A percentile compares a stretch with the other conserved stretches of the same genome.
Evolutionary conservation across 2,797 vertebrate species (phyloP).

Genomic region (Gambelia wislizenii): DNA sequence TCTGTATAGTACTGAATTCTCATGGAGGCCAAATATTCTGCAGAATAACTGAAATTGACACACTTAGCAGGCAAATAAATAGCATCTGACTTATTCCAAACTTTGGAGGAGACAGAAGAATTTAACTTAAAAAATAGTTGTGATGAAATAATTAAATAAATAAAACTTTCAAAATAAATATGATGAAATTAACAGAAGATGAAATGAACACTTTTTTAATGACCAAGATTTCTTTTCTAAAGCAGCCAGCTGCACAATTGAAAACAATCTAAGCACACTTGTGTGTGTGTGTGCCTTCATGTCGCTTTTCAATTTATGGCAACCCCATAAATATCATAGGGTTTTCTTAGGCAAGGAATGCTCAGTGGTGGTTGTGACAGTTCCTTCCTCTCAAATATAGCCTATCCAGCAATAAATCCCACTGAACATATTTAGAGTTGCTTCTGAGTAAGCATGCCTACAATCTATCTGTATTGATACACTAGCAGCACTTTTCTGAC

Average conservation of each 20-base stretch:
- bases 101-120: slow-evolving; percentile 63
- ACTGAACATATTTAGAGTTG: not conserved
- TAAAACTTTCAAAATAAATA: slow-evolving; percentile 54
- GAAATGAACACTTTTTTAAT: slow-evolving; percentile 35
- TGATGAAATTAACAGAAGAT: slow-evolving; percentile 33
- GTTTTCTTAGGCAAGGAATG: no score
- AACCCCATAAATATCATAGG: no score
- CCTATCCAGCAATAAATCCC: not conserved
- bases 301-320: no score
- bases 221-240: not conserved
- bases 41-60: slow-evolving; percentile 65
- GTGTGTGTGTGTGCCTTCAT: no score
- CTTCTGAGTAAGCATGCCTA: not conserved
- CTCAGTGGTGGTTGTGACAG: no score
- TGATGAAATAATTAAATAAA: slow-evolving; percentile 48
- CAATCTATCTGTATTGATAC: not conserved
- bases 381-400: not conserved
- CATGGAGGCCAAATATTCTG: slow-evolving; percentile 64
- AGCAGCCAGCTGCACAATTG: not conserved
- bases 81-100: slow-evolving; percentile 67
- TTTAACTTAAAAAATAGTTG: slow-evolving; percentile 59
- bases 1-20: slow-evolving; percentile 58
- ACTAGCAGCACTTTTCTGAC: slow-evolving; percentile 10
- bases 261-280: no score
- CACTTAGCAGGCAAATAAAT: slow-evolving; percentile 70